These are phyloP conservation scores for Asbolus verrucosus DNA, from an alignment of 1,140 invertebrate genomes.

Conservation along the genomic window DNA sequence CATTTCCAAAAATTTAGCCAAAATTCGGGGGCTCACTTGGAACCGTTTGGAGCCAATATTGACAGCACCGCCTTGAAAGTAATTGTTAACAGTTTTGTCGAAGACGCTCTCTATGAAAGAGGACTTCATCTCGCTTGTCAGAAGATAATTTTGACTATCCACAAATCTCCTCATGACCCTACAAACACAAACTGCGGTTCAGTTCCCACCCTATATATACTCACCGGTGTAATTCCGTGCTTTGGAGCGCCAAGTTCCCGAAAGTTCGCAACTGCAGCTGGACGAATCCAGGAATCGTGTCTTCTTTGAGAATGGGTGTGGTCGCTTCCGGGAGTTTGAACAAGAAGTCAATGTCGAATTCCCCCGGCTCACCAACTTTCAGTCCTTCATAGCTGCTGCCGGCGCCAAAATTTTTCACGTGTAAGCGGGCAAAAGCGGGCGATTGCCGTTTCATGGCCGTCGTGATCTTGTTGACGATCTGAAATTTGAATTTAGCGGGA, in stretches of 20 bases:
- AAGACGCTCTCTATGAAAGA: background rate
- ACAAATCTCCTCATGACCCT: background rate
- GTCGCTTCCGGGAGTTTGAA: conserved; percentile 17
- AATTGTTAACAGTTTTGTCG: background rate
- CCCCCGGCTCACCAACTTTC: conserved; percentile 67
- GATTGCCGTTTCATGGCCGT: no score
- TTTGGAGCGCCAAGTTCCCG: no score
- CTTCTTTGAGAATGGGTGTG: background rate
- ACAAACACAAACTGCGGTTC: background rate
- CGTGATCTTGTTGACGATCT: no score
- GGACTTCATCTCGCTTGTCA: background rate
- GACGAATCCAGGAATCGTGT: background rate
- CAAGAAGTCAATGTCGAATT: conserved; percentile 67
- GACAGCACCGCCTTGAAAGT: background rate
- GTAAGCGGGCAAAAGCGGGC: no score
- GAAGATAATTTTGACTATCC: background rate
- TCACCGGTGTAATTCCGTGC: no score
- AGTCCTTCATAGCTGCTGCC: conserved; percentile 69
- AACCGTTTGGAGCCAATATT: background rate
- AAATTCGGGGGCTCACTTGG: background rate
- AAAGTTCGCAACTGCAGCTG: background rate
- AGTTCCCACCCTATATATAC: no score
- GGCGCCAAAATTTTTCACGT: background rate
- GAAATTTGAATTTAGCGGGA: no score
- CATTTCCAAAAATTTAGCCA: background rate